Conservation (phyloP, 2,888 invertebrate species). For the Gibbula magus region DNA sequence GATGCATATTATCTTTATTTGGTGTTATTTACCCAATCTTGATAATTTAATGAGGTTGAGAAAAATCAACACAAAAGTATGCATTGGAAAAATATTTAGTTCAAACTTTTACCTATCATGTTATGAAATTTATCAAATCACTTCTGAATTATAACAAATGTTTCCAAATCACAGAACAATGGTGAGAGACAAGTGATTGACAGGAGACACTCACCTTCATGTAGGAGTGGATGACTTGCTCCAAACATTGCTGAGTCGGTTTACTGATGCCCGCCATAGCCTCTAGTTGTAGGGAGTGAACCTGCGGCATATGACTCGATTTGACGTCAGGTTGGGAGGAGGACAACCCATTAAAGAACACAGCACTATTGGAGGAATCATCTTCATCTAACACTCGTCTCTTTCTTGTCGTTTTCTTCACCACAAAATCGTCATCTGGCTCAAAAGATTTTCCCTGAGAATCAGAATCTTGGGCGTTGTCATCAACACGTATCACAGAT, state of each 20-base stretch:
- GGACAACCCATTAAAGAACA: neutral
- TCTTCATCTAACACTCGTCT: slow-evolving; percentile 53
- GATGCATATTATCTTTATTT: too few species aligned
- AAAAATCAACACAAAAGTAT: too few species aligned
- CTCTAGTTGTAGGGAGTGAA: slow-evolving; percentile 39
- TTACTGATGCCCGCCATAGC: slow-evolving; percentile 22
- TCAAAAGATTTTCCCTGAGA: neutral
- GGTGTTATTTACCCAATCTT: too few species aligned
- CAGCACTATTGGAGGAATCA: slow-evolving; percentile 39
- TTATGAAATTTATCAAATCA: too few species aligned
- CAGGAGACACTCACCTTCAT: slow-evolving; percentile 33
- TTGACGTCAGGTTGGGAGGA: neutral
- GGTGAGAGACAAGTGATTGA: too few species aligned
- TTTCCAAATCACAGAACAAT: too few species aligned
- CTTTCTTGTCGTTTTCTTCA: slow-evolving; percentile 43
- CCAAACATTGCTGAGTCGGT: slow-evolving; percentile 21
- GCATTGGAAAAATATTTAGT: too few species aligned
- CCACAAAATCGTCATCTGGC: slow-evolving; percentile 59
- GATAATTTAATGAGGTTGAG: too few species aligned
- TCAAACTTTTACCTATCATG: too few species aligned
- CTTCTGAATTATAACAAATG: too few species aligned
- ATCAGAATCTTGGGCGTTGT: slow-evolving; percentile 20
- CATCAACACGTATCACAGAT: neutral
- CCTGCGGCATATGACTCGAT: slow-evolving; percentile 17
- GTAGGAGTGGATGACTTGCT: slow-evolving; percentile 24